phyloP scores from a whole-genome alignment of 2,113 vertebrate species.

The Psilopsiagon aurifrons region DNA sequence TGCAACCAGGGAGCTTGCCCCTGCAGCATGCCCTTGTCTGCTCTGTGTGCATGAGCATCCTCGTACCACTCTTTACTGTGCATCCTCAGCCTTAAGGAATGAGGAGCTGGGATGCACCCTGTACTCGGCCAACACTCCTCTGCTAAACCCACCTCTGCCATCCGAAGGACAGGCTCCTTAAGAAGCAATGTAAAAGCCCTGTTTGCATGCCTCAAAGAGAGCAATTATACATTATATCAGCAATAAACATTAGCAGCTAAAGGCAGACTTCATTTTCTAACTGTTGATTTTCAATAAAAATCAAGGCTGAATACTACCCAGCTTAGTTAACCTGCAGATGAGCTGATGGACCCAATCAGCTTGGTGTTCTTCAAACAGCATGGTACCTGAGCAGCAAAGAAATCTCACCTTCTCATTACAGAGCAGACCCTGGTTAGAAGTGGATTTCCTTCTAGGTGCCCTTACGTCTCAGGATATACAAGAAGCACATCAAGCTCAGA shows the following conservation, averaged over 20 bases:
- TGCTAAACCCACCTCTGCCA: not conserved
- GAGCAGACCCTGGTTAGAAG: not conserved
- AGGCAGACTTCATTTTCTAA: not conserved
- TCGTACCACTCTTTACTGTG: not conserved
- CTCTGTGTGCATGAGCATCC: fast-evolving
- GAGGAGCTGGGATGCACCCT: not conserved
- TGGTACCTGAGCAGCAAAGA: not conserved
- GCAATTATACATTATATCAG: not conserved
- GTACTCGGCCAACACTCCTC: not conserved
- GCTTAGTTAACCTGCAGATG: not conserved
- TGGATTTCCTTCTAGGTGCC: not conserved
- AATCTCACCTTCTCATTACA: not conserved
- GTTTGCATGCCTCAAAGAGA: not conserved
- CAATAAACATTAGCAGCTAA: conserved; percentile 31
- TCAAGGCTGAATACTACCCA: not conserved
- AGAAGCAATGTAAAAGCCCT: not conserved
- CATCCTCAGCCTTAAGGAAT: not conserved
- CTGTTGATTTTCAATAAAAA: conserved; percentile 5
- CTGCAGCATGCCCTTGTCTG: not conserved
- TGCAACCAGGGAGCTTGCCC: not conserved
- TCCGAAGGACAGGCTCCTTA: not conserved
- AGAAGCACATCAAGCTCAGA: not conserved
- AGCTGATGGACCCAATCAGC: not conserved
- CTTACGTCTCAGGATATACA: not conserved
- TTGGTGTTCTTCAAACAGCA: not conserved